Percentiles rank a stretch among this genome's conserved stretches.
Evolutionary conservation across 2,888 invertebrate species (phyloP).

Genomic region (Nymphalis polychloros): DNA sequence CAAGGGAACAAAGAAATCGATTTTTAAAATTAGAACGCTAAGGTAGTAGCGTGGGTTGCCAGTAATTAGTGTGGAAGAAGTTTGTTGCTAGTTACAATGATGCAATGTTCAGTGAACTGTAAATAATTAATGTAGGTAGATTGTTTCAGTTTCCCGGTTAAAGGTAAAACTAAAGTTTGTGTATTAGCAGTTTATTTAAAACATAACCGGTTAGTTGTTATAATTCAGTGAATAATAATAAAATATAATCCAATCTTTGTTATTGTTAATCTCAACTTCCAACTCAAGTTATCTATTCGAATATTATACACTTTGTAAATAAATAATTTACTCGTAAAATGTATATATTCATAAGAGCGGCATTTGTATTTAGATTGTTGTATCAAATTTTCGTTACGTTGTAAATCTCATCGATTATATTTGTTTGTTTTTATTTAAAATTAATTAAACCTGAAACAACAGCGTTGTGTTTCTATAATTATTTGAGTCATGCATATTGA

Average conservation of each 20-base stretch:
- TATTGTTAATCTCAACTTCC: slow-evolving; percentile 9
- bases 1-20: slow-evolving; percentile 35
- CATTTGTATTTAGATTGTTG: slow-evolving; percentile 25
- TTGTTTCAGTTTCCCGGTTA: slow-evolving; percentile 44
- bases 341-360: slow-evolving; percentile 13
- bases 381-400: slow-evolving; percentile 1
- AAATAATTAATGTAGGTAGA: slow-evolving; percentile 48
- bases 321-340: slow-evolving; percentile 20
- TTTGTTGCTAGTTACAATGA: slow-evolving; percentile 42
- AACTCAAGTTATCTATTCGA: slow-evolving; percentile 18
- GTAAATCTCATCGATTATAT: not conserved
- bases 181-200: slow-evolving; percentile 13
- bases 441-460: too few relatives aligned
- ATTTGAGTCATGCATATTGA: too few relatives aligned
- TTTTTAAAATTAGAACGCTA: slow-evolving; percentile 47
- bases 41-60: slow-evolving; percentile 39
- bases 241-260: not conserved
- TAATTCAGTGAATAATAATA: slow-evolving; percentile 3
- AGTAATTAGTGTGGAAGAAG: slow-evolving; percentile 45
- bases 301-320: slow-evolving; percentile 28
- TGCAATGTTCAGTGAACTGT: slow-evolving; percentile 49
- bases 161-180: slow-evolving; percentile 34
- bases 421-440: not conserved
- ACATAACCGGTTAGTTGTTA: slow-evolving; percentile 12
- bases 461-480: too few relatives aligned